Base-by-base conservation (phyloP, 2,888 invertebrate genomes). In the Parascotia fuliginaria region DNA sequence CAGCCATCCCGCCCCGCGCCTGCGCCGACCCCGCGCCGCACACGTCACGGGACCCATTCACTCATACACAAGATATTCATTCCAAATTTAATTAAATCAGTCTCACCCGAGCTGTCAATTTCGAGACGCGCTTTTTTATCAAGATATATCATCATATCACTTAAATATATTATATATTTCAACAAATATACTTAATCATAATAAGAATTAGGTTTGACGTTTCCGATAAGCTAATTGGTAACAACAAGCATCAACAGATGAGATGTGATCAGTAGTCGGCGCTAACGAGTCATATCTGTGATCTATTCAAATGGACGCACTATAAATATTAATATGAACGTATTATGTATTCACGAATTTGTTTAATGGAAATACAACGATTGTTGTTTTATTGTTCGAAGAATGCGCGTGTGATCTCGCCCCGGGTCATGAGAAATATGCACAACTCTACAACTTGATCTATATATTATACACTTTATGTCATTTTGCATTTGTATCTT, bases 321-420 rank as follows among this genome's bases (percentile, higher is more conserved):
- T 83, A 90, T 90, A 83, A 87, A 91, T 90, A 90, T 90, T 89
- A 88, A 89, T 89, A 89, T 77, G 66, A 44, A 49, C 28, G 77
- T 81, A 82, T 86, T 83, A 85, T 77, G 78, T 85, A 88, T 86
- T 86, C 87, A 86, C 86, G 79, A 87, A 88, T 88, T 86, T 87
- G 85, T 86, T 85, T 86, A 86, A 86, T 86, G 83, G 79, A 79
- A 82, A 79, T 79, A 73, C 72, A 67, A 58, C 77, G 77, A 83
- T 81, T 82, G 83, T 84, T 83, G 82, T 80, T 85, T 86, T 87
- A 79, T 85, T 86, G 81, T 81, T 70, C 60, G 79, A 65, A 65
- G 72, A 71, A 62, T 66, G 67, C 55, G 63, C 73, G 64, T 67
- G 77, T 72, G 77, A 77, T 83, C 75, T 79, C 73, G 84, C 83